Evolutionary conservation across 2,888 invertebrate species (phyloP).

Genomic region (Nemotelus nigrinus): DNA sequence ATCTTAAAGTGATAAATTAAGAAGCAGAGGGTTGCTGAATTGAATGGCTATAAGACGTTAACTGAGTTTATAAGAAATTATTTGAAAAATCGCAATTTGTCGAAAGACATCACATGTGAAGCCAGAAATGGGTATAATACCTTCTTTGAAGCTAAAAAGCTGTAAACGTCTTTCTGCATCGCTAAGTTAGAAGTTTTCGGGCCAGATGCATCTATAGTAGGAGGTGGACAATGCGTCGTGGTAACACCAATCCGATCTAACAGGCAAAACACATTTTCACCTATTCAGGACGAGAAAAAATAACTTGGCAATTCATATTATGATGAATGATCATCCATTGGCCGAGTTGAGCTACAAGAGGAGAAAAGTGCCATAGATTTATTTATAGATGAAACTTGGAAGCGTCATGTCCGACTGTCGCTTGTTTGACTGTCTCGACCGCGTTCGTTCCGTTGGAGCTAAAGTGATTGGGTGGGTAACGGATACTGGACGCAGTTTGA

Average conservation of each 20-base stretch:
- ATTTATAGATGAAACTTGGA: constrained; percentile 22
- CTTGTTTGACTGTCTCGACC: not conserved
- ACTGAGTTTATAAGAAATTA: too few species aligned
- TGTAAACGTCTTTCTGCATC: too few species aligned
- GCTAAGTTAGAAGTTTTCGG: too few species aligned
- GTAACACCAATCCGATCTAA: too few species aligned
- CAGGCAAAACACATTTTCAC: constrained; percentile 14
- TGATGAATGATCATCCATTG: constrained; percentile 38
- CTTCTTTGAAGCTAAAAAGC: too few species aligned
- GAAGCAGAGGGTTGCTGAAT: not conserved
- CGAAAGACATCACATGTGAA: too few species aligned
- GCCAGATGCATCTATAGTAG: too few species aligned
- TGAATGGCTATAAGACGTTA: too few species aligned
- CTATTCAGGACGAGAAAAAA: constrained; percentile 2
- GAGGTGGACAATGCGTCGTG: too few species aligned
- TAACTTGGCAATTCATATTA: constrained; percentile 10
- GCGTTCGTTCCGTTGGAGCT: not conserved
- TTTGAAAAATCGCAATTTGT: not conserved
- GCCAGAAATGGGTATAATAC: too few species aligned
- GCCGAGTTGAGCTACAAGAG: constrained; percentile 13
- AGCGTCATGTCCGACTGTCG: constrained; percentile 14
- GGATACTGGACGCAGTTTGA: constrained; percentile 20
- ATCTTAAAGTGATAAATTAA: constrained; percentile 17
- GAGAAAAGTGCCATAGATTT: constrained; percentile 28
- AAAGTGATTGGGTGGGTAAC: not conserved